These are phyloP conservation scores for Boloria euphrosyne DNA, from an alignment of 2,888 invertebrate species.

Conservation along the genomic window DNA sequence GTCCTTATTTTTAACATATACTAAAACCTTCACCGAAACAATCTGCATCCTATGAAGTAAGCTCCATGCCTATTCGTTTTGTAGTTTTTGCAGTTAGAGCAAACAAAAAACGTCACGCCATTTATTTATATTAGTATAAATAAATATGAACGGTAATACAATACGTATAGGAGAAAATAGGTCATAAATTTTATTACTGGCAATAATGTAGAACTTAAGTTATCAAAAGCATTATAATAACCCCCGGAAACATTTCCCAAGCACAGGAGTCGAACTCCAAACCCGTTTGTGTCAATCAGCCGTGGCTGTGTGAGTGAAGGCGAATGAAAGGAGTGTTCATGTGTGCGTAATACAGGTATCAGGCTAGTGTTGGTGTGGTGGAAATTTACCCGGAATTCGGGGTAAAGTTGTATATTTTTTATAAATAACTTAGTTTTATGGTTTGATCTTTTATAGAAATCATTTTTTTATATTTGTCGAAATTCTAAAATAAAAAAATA, in stretches of 20 bases:
- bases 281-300: slow-evolving; percentile 40
- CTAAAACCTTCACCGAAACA: too few relatives aligned
- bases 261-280: slow-evolving; percentile 36
- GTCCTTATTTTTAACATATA: too few relatives aligned
- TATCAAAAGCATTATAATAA: slow-evolving; percentile 15
- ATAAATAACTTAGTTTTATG: neutral
- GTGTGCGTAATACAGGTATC: slow-evolving; percentile 61
- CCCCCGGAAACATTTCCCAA: slow-evolving; percentile 37
- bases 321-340: slow-evolving; percentile 41
- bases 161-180: too few relatives aligned
- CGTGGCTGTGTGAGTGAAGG: slow-evolving; percentile 50
- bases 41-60: too few relatives aligned
- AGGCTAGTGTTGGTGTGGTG: slow-evolving; percentile 43
- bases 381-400: slow-evolving; percentile 40
- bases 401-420: slow-evolving; percentile 32
- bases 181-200: neutral
- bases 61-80: too few relatives aligned
- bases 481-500: too few relatives aligned
- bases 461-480: neutral
- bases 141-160: too few relatives aligned
- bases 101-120: too few relatives aligned
- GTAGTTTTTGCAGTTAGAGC: too few relatives aligned
- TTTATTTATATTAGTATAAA: too few relatives aligned
- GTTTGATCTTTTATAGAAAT: neutral
- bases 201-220: slow-evolving; percentile 1